These are phyloP conservation scores for Apis mellifera DNA, from an alignment of 1,140 invertebrate genomes.

Conservation along the genomic window Amel_HAv3.1 CM009940.2:10263001-10263500, in stretches of 20 bases:
- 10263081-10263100: conserved; percentile 54
- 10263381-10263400: background rate
- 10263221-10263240: conserved; percentile 81
- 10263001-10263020: too few species aligned
- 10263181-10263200: conserved; percentile 14
- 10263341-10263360: background rate
- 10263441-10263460: conserved; percentile 1
- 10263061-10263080: conserved; percentile 25
- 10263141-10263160: conserved; percentile 80
- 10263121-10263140: conserved; percentile 70
- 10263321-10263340: conserved; percentile 38
- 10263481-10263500: background rate
- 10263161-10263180: conserved; percentile 79
- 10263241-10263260: conserved; percentile 83
- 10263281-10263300: conserved; percentile 84
- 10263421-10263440: conserved; percentile 28
- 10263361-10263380: background rate
- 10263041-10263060: conserved; percentile 29
- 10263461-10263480: background rate
- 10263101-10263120: conserved; percentile 48
- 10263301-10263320: conserved; percentile 83
- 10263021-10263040: background rate
- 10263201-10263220: conserved; percentile 45
- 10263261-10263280: conserved; percentile 85
- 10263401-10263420: background rate